Conservation (phyloP, 2,113 vertebrate species). For the Pollachius pollachius region DNA sequence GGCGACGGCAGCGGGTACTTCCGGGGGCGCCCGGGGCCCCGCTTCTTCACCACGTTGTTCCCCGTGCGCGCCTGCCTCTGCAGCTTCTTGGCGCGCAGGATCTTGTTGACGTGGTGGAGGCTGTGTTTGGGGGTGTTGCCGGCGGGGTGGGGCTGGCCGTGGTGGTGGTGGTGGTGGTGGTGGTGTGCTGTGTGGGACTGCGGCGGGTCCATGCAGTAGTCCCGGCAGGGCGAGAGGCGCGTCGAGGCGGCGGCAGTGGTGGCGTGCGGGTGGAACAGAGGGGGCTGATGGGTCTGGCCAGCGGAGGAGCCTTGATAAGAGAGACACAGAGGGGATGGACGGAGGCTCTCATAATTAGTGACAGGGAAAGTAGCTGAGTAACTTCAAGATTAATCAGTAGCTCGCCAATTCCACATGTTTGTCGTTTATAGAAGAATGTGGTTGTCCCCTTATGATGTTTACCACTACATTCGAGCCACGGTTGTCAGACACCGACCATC, state of each 20-base stretch:
- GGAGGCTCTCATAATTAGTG: not conserved
- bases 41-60: conserved; percentile 97
- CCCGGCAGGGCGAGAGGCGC: conserved; percentile 52
- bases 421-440: not conserved
- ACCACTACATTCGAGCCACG: not conserved
- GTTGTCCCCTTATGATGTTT: not conserved
- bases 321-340: conserved; percentile 1
- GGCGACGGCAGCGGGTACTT: conserved; percentile 84
- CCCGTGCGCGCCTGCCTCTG: conserved; percentile 97
- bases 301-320: conserved; percentile 51
- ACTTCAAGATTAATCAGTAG: too few relatives aligned
- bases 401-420: too few relatives aligned
- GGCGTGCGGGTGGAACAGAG: conserved; percentile 63
- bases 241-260: conserved; percentile 43
- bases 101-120: conserved; percentile 97
- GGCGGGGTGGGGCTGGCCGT: conserved; percentile 59
- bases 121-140: conserved; percentile 89
- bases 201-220: conserved; percentile 61
- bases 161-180: conserved; percentile 56
- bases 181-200: conserved; percentile 61
- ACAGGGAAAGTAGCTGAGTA: too few relatives aligned
- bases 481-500: not conserved
- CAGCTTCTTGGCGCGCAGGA: conserved; percentile 95
- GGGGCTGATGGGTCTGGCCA: conserved; percentile 64
- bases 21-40: conserved; percentile 86